A percentile compares a stretch with the other conserved stretches of the same genome.
phyloP scores from a whole-genome alignment of 2,888 invertebrate species.

The Volucella zonaria region DNA sequence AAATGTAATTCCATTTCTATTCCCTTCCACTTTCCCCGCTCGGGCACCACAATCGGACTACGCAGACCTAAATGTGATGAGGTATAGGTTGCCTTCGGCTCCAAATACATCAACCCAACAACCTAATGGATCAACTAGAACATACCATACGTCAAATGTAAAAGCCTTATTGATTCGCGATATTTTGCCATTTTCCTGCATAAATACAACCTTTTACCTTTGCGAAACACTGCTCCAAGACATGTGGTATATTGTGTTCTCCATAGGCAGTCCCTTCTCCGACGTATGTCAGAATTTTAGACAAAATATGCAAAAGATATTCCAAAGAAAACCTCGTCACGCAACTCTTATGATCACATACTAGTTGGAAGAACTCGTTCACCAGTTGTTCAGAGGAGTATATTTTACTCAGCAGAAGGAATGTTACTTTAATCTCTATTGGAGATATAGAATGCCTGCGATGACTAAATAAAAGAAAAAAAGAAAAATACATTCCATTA shows the following conservation, averaged over 20 bases:
- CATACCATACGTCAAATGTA: too few relatives aligned
- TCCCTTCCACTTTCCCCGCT: too few relatives aligned
- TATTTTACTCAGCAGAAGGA: slow-evolving; percentile 80
- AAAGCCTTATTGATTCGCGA: too few relatives aligned
- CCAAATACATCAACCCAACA: too few relatives aligned
- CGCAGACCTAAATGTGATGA: too few relatives aligned
- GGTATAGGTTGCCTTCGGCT: background rate
- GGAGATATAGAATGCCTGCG: slow-evolving; percentile 80
- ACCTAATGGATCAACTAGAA: too few relatives aligned
- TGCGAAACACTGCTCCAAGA: slow-evolving; percentile 80
- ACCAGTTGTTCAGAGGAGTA: slow-evolving; percentile 79
- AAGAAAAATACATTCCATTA: background rate
- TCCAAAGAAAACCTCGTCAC: slow-evolving; percentile 80
- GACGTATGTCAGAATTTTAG: slow-evolving; percentile 80
- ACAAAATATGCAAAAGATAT: slow-evolving; percentile 78
- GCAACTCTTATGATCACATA: slow-evolving; percentile 78
- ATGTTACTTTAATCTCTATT: slow-evolving; percentile 80
- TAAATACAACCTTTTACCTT: slow-evolving; percentile 74
- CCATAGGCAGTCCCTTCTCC: slow-evolving; percentile 81
- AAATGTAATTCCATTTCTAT: too few relatives aligned
- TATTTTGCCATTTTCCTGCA: background rate
- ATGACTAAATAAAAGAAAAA: slow-evolving; percentile 76
- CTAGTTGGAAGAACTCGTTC: slow-evolving; percentile 78
- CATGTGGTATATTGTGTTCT: slow-evolving; percentile 77
- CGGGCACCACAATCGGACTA: too few relatives aligned